Percentiles rank a stretch among this genome's conserved stretches.
phyloP scores from a whole-genome alignment of 2,797 vertebrate genomes.

The Alcedo quadribrachys region DNA sequence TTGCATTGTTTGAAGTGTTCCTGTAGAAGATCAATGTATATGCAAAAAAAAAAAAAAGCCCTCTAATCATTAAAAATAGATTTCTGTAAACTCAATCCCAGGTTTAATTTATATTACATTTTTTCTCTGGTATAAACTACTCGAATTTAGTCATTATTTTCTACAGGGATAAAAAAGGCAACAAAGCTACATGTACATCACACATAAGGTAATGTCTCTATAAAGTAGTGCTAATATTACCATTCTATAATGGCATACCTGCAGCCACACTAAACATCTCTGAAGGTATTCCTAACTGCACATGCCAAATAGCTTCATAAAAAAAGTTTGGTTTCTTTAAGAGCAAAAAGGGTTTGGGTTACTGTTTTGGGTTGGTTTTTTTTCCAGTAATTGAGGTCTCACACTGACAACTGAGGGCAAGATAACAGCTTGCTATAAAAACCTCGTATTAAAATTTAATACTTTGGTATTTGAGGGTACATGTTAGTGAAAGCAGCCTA shows the following conservation, averaged over 20 bases:
- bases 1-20: not conserved
- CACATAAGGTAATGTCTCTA: not conserved
- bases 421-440: not conserved
- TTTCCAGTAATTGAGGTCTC: not conserved
- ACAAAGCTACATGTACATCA: not conserved
- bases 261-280: not conserved
- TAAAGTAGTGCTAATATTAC: not conserved
- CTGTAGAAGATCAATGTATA: not conserved
- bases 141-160: not conserved
- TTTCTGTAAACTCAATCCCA: not conserved
- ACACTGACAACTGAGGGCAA: accelerated
- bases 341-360: not conserved
- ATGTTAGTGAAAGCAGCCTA: not conserved
- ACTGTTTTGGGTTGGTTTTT: not conserved
- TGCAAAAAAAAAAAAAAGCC: not conserved
- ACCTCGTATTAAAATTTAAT: not conserved
- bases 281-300: not conserved
- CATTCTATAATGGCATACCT: not conserved
- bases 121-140: not conserved
- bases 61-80: not conserved
- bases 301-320: not conserved
- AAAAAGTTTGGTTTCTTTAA: not conserved
- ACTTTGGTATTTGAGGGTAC: not conserved
- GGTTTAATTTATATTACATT: not conserved
- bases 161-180: not conserved